Conservation (phyloP, 2,797 vertebrate species). For the Mico argentatus region DNA sequence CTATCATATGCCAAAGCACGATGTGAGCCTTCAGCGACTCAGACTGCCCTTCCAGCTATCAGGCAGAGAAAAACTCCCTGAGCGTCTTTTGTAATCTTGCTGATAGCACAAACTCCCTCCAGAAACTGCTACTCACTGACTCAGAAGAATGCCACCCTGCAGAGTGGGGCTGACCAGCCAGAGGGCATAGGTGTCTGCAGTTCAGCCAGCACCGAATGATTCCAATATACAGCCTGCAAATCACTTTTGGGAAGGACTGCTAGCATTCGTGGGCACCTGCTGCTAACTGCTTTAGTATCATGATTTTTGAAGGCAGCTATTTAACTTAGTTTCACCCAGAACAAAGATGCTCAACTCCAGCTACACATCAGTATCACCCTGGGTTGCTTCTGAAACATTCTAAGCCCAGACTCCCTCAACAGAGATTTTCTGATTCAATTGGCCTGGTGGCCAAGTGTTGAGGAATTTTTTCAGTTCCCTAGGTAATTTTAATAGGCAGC, state of each 20-base stretch:
- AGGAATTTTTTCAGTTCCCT: not conserved
- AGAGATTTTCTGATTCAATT: not conserved
- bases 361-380: not conserved
- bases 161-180: not conserved
- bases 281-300: not conserved
- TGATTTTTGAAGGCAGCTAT: not conserved
- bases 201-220: not conserved
- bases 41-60: conserved; percentile 26
- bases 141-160: not conserved
- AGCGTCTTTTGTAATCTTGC: conserved; percentile 6
- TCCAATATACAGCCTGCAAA: not conserved
- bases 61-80: conserved; percentile 45
- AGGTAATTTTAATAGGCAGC: not conserved
- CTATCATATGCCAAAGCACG: conserved; percentile 35
- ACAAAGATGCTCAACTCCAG: conserved; percentile 9
- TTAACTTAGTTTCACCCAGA: not conserved
- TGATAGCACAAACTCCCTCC: conserved; percentile 19
- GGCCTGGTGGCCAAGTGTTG: not conserved
- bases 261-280: not conserved
- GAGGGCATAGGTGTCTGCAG: not conserved
- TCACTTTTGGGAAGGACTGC: not conserved
- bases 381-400: conserved; percentile 6
- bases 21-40: not conserved
- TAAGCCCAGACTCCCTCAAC: not conserved
- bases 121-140: conserved; percentile 28